Conservation (phyloP, 2,797 vertebrate genomes). For the Sarcophilus harrisii region DNA sequence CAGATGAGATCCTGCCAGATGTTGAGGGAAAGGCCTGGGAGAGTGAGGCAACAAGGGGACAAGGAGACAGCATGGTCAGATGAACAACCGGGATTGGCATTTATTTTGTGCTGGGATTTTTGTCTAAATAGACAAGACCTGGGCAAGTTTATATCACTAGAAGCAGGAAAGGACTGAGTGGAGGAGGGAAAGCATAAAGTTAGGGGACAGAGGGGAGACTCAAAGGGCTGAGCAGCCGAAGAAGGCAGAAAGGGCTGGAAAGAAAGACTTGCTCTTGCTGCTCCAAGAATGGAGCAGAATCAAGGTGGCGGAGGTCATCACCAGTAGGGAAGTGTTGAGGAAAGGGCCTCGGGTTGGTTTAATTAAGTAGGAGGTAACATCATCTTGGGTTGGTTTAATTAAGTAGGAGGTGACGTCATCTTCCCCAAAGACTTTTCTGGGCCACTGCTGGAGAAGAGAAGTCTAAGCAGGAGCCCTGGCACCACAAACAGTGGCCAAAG, state of each 20-base stretch:
- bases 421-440: background rate
- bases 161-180: background rate
- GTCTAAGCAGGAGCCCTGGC: background rate
- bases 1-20: background rate
- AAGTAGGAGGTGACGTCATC: background rate
- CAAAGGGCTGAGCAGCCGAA: background rate
- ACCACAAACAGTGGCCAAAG: too few species aligned
- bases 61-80: background rate
- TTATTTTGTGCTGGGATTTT: background rate
- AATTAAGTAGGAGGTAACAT: background rate
- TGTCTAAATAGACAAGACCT: background rate
- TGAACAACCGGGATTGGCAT: background rate
- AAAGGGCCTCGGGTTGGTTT: background rate
- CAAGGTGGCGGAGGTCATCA: background rate
- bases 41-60: background rate
- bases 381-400: background rate
- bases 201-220: background rate
- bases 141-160: background rate
- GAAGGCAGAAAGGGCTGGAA: background rate
- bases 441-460: background rate
- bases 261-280: background rate
- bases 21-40: background rate
- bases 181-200: background rate
- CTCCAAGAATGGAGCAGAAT: background rate
- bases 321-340: background rate